A percentile compares a stretch with the other conserved stretches of the same genome.
Evolutionary conservation across 2,888 invertebrate species (phyloP).

Genomic region (Scaptodrosophila latifasciaeformis): DNA sequence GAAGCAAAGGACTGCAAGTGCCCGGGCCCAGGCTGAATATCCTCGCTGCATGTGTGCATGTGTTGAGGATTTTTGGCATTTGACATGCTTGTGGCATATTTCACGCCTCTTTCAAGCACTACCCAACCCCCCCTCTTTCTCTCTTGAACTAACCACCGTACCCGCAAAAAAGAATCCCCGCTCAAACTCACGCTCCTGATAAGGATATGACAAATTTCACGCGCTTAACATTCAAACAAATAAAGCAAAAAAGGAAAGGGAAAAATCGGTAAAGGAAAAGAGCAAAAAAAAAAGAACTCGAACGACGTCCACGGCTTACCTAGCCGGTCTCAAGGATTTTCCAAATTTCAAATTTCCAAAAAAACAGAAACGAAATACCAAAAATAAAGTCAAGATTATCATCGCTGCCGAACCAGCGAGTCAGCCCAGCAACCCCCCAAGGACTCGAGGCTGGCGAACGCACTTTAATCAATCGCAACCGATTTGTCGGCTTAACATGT

Average conservation of each 20-base stretch:
- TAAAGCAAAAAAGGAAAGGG: constrained; percentile 14
- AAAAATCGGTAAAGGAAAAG: too few species aligned
- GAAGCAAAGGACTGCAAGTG: constrained; percentile 15
- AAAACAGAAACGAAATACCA: constrained; percentile 29
- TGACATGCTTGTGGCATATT: constrained; percentile 51
- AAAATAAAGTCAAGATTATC: constrained; percentile 61
- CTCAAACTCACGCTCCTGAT: too few species aligned
- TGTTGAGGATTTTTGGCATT: constrained; percentile 53
- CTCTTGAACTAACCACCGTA: constrained; percentile 37
- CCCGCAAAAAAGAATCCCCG: constrained; percentile 1
- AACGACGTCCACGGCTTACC: constrained; percentile 61
- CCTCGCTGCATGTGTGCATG: constrained; percentile 30
- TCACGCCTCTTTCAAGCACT: constrained; percentile 55
- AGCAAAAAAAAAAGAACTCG: too few species aligned
- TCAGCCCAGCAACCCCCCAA: background rate
- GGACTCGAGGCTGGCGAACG: constrained; percentile 21
- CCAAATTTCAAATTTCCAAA: constrained; percentile 27
- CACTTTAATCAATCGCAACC: constrained; percentile 74
- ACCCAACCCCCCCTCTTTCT: constrained; percentile 12
- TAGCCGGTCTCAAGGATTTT: constrained; percentile 26
- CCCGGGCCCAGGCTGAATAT: constrained; percentile 13
- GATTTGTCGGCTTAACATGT: constrained; percentile 74
- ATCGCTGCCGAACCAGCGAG: constrained; percentile 28
- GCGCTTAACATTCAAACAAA: constrained; percentile 40
- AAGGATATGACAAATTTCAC: constrained; percentile 65